Base-by-base conservation (phyloP, 2,797 vertebrate genomes). In the Micropoecilia bifurca region DNA sequence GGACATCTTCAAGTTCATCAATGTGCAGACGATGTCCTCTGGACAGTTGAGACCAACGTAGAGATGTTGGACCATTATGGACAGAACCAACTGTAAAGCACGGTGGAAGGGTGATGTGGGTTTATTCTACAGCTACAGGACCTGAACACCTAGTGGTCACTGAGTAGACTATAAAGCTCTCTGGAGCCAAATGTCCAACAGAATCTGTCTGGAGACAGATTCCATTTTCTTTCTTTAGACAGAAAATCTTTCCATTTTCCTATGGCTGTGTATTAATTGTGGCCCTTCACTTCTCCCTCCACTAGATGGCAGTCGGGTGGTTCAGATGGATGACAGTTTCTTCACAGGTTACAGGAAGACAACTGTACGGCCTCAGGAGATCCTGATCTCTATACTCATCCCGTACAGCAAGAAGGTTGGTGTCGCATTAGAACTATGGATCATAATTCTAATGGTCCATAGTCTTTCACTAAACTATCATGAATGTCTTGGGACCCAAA, bases 311-410 rank as follows among this genome's bases (percentile, higher is more conserved):
- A 63, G 77, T 18, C 88, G 91, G 0, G 86, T 83, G 68, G 87
- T 94, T 47, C 85, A 22, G 71, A 94, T 94, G 94, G 91, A 94
- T 8, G 83, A 88, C 10, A 0, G 48, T 0, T 95, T 95, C 89
- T 94, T 95, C 79, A 84, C 80, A 0, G 89, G 91, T 9, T 95
- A 95, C 92, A 91, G 93, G 53, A 92, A 39, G 80, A 94, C 92
- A 0, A 2, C 12, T 0, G 7, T 93, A 25, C 75, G 41, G 0
- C 92, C 91, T 0, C 79, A 91, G 66, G 85, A 95, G 66, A 45
- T 94, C 47, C 88, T 95, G 53, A 4, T 93, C 18, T 90, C 90
- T 36, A 25, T 94, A 0, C 74, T 87, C 71, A 82, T 95, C 77
- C 93, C 92, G 0, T 90, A 80, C 90, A 95, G 92, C 85, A 72